Evolutionary conservation across 2,888 invertebrate species (phyloP).

Genomic region (Lochmaea capreae): DNA sequence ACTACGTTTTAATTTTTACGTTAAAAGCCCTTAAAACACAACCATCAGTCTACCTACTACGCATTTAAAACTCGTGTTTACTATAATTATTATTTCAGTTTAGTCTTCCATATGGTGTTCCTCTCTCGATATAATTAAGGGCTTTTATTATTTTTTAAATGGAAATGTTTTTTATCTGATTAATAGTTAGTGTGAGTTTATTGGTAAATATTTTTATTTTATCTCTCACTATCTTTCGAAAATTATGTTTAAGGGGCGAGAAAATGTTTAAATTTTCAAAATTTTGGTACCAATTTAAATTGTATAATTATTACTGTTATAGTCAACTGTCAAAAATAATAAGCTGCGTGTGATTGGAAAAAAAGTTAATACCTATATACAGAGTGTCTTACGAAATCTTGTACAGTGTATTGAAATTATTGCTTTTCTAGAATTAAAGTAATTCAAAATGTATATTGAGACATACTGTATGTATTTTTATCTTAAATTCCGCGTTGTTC

Average conservation of each 20-base stretch:
- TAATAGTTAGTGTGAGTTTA: constrained; percentile 22
- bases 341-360: no score
- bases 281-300: no score
- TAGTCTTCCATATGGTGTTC: constrained; percentile 15
- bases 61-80: constrained; percentile 10
- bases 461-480: no score
- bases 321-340: no score
- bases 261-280: neutral
- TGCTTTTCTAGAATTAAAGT: no score
- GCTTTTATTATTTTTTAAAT: constrained; percentile 33
- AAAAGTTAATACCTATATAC: no score
- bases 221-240: constrained; percentile 12
- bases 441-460: no score
- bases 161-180: constrained; percentile 33
- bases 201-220: constrained; percentile 26
- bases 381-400: no score
- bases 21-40: constrained; percentile 10
- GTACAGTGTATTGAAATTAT: no score
- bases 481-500: no score
- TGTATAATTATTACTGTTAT: neutral
- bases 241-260: neutral
- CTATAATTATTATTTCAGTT: constrained; percentile 19
- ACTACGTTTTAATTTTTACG: constrained; percentile 9
- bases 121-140: constrained; percentile 8
- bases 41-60: neutral